Percentiles rank a stretch among this genome's conserved stretches.
phyloP scores from a whole-genome alignment of 2,888 invertebrate species.

The Trissolcus japonicus region DNA sequence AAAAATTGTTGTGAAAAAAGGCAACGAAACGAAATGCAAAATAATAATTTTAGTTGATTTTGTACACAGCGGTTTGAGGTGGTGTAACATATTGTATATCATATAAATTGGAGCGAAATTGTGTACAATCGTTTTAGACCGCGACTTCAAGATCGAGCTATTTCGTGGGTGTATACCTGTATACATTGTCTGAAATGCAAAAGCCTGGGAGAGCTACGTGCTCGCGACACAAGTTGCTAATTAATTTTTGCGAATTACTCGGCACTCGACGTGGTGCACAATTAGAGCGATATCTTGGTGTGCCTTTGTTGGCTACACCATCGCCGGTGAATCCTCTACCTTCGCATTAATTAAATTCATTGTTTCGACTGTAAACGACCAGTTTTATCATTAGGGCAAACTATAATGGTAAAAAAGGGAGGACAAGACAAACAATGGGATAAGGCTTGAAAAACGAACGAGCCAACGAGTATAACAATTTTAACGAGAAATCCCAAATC shows the following conservation, averaged over 20 bases:
- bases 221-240: slow-evolving; percentile 70
- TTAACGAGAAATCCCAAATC: too few species aligned
- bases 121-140: too few species aligned
- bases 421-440: not conserved
- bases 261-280: slow-evolving; percentile 69
- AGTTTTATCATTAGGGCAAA: slow-evolving; percentile 2
- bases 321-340: slow-evolving; percentile 60
- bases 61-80: too few species aligned
- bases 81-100: slow-evolving; percentile 12
- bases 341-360: slow-evolving; percentile 18
- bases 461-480: too few species aligned
- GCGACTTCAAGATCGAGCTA: not conserved
- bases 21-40: too few species aligned
- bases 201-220: slow-evolving; percentile 58
- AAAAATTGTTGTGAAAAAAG: too few species aligned
- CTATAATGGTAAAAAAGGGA: not conserved
- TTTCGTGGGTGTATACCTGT: not conserved
- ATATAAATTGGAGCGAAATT: too few species aligned
- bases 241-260: slow-evolving; percentile 75
- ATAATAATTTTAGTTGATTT: too few species aligned
- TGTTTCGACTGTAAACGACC: slow-evolving; percentile 10
- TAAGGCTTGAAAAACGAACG: not conserved
- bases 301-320: slow-evolving; percentile 58
- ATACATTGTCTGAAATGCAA: too few species aligned
- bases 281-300: slow-evolving; percentile 68